Conservation (phyloP, 2,888 invertebrate genomes). For the Apodemia hepburni region DNA sequence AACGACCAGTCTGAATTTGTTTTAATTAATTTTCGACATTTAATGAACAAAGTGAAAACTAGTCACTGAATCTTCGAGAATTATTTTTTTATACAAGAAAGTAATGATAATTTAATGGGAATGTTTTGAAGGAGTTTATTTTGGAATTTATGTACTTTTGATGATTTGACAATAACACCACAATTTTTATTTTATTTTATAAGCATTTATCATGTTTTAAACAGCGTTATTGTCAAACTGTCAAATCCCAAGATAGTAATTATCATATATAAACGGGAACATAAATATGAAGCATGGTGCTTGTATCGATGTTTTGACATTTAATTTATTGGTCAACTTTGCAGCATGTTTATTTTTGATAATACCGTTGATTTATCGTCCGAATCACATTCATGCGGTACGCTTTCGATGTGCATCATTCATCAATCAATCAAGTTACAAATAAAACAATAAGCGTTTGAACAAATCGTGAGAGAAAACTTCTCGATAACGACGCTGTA, state of each 20-base stretch:
- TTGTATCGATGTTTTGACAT: constrained; percentile 58
- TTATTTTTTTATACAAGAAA: too few relatives aligned
- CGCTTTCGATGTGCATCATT: constrained; percentile 67
- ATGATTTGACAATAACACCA: constrained; percentile 9
- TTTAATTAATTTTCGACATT: not conserved
- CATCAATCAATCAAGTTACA: constrained; percentile 40
- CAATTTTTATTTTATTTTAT: constrained; percentile 13
- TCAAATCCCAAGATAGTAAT: constrained; percentile 41
- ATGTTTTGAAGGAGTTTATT: too few relatives aligned
- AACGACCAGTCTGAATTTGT: not conserved
- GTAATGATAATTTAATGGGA: too few relatives aligned
- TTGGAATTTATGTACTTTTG: constrained; percentile 8
- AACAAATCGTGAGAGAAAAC: constrained; percentile 19
- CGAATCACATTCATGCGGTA: constrained; percentile 45
- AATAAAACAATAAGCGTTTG: constrained; percentile 26
- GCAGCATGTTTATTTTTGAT: constrained; percentile 54
- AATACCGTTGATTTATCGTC: constrained; percentile 44
- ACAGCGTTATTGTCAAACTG: constrained; percentile 36
- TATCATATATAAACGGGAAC: constrained; percentile 36
- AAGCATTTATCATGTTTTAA: constrained; percentile 31
- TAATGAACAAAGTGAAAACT: not conserved
- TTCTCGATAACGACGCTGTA: constrained; percentile 22
- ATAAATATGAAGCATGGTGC: constrained; percentile 53
- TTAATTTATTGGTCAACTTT: constrained; percentile 45
- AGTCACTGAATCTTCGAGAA: too few relatives aligned